A percentile compares a stretch with the other conserved stretches of the same genome.
Conservation (phyloP, 2,113 vertebrate genomes). For the Lepisosteus oculatus region DNA sequence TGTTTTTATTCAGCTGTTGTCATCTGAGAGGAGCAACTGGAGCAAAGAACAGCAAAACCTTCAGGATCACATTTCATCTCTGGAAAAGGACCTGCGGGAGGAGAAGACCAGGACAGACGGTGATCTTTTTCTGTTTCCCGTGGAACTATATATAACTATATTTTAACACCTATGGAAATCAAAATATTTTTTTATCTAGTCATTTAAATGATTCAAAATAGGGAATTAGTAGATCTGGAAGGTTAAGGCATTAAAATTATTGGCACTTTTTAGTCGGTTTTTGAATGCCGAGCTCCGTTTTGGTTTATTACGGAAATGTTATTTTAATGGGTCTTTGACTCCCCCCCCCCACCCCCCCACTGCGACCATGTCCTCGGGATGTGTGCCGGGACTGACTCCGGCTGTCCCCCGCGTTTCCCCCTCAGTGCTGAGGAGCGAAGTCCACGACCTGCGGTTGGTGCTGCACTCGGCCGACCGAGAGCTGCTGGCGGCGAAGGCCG, state of each 20-base stretch:
- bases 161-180: too few species aligned
- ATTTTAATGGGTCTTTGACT: too few species aligned
- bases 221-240: too few species aligned
- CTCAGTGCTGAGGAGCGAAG: constrained; percentile 82
- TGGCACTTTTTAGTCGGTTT: too few species aligned
- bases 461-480: constrained; percentile 92
- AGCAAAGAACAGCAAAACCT: constrained; percentile 64
- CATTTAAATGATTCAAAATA: too few species aligned
- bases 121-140: constrained; percentile 47
- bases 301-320: not conserved
- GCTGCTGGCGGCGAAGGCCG: constrained; percentile 62
- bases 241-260: too few species aligned
- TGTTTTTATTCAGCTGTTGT: constrained; percentile 66
- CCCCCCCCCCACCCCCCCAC: too few species aligned
- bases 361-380: too few species aligned
- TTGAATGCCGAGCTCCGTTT: too few species aligned
- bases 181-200: too few species aligned
- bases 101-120: constrained; percentile 59
- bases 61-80: constrained; percentile 55
- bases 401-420: constrained; percentile 7
- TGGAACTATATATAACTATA: not conserved
- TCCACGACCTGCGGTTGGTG: constrained; percentile 84
- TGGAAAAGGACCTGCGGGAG: constrained; percentile 76
- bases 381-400: not conserved
- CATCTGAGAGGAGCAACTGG: constrained; percentile 70